Conservation (phyloP, 2,797 vertebrate genomes). For the Agapornis canus region DNA sequence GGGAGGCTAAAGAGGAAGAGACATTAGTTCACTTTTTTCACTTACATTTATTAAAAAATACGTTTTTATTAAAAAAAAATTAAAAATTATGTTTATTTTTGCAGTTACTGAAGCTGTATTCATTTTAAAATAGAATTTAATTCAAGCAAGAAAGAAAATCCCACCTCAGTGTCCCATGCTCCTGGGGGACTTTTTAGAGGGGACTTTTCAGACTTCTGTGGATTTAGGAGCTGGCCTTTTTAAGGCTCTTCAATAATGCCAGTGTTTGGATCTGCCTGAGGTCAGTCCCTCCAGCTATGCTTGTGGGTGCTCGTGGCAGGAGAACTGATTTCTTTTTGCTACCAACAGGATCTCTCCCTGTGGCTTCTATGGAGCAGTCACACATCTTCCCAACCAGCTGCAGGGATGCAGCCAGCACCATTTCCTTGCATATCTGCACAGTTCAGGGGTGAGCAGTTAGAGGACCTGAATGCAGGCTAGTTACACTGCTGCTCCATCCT, state of each 20-base stretch:
- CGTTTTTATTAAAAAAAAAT: too few relatives aligned
- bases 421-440: neutral
- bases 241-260: rapidly evolving
- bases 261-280: neutral
- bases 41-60: neutral
- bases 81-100: neutral
- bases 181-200: neutral
- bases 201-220: neutral
- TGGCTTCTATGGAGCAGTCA: neutral
- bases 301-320: rapidly evolving
- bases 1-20: neutral
- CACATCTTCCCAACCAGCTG: neutral
- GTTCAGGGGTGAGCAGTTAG: neutral
- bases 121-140: neutral
- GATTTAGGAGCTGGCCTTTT: neutral
- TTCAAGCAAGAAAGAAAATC: neutral
- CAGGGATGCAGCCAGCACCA: neutral
- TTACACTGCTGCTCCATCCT: rapidly evolving
- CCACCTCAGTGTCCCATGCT: rapidly evolving
- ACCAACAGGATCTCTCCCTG: neutral
- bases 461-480: neutral
- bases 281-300: rapidly evolving
- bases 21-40: neutral
- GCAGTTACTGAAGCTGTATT: neutral
- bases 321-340: neutral